phyloP scores from a whole-genome alignment of 2,113 vertebrate genomes.

The Terrapene triunguis region DNA sequence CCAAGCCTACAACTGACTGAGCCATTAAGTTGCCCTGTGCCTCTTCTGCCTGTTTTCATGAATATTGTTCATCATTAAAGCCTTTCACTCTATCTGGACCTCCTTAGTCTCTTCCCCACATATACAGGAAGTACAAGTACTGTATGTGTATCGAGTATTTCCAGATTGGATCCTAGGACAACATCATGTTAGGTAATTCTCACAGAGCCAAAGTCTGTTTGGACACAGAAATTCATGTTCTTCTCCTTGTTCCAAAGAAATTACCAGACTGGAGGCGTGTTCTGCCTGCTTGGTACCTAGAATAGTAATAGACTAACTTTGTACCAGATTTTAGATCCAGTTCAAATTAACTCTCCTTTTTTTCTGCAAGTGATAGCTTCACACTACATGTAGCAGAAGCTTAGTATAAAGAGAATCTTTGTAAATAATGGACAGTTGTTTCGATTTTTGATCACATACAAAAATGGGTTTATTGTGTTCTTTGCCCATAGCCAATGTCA shows the following conservation, averaged over 20 bases:
- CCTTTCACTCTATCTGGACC: neutral
- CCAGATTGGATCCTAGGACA: neutral
- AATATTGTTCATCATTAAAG: neutral
- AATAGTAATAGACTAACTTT: neutral
- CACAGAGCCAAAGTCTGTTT: neutral
- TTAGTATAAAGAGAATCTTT: neutral
- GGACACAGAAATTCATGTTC: neutral
- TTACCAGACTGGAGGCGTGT: neutral
- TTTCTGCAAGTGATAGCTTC: neutral
- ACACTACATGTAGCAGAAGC: neutral
- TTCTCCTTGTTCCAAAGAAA: neutral
- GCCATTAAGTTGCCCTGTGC: neutral
- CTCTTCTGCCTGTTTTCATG: neutral
- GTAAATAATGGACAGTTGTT: neutral
- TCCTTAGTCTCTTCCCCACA: neutral
- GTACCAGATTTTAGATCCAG: neutral
- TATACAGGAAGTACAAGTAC: neutral
- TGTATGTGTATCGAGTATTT: neutral
- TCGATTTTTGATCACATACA: neutral
- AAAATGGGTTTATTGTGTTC: neutral
- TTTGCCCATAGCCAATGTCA: constrained; percentile 82
- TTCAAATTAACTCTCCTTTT: neutral
- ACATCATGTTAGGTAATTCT: neutral
- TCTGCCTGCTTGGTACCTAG: neutral
- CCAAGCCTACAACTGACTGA: neutral